Conservation (phyloP, 1,140 invertebrate genomes). For the Eumeta japonica region DNA sequence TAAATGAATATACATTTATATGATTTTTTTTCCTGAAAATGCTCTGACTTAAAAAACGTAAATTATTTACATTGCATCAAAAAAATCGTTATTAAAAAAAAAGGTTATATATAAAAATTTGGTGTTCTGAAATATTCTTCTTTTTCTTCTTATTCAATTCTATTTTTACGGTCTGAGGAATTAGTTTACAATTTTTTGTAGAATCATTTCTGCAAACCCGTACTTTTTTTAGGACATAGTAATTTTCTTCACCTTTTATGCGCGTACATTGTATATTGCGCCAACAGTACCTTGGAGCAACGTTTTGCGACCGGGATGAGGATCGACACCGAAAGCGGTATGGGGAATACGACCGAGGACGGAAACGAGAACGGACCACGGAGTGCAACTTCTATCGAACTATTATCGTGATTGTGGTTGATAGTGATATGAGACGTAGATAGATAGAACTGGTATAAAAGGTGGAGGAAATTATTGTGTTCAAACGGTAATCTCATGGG, state of each 20-base stretch:
- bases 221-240: no score
- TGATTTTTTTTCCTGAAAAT: no score
- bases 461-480: neutral
- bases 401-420: no score
- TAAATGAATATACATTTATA: no score
- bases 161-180: neutral
- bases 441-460: no score
- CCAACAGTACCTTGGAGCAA: neutral
- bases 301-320: neutral
- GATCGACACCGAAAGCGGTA: neutral
- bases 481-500: neutral
- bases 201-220: neutral
- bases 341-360: neutral
- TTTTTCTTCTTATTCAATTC: neutral
- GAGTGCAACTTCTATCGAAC: no score
- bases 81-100: no score
- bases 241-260: neutral
- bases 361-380: neutral
- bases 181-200: neutral
- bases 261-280: neutral
- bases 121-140: no score
- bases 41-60: no score
- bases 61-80: no score
- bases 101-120: no score
- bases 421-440: no score